These are phyloP conservation scores for Drosophila truncata DNA, from an alignment of 1,140 invertebrate species.

Conservation along the genomic window DNA sequence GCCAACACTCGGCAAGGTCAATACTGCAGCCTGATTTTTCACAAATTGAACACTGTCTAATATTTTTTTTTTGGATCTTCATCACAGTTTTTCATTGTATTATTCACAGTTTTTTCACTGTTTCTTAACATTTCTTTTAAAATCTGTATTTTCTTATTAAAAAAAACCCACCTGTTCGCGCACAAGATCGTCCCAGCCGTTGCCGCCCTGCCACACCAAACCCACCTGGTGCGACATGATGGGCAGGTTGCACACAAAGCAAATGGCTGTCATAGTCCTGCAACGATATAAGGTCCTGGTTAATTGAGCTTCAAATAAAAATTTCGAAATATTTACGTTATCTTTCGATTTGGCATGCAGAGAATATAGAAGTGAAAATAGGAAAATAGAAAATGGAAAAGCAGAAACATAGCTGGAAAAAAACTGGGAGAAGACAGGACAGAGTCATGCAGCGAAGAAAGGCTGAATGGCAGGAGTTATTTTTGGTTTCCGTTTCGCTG, in stretches of 20 bases:
- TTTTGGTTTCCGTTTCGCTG: conserved; percentile 30
- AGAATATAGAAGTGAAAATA: not conserved
- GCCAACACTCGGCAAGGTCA: not conserved
- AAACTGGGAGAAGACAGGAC: conserved; percentile 6
- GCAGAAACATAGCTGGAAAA: not conserved
- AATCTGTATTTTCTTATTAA: not conserved
- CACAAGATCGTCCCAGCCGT: conserved; percentile 96
- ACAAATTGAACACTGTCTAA: not conserved
- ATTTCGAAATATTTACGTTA: not conserved
- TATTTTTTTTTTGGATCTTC: too few relatives aligned
- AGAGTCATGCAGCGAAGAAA: conserved; percentile 29
- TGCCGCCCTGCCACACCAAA: conserved; percentile 95
- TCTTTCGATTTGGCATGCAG: conserved; percentile 1
- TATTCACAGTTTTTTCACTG: not conserved
- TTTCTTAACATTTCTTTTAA: not conserved
- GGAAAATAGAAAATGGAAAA: not conserved
- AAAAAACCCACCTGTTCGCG: conserved; percentile 88
- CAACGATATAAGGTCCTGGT: conserved; percentile 62
- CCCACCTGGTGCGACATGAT: conserved; percentile 97
- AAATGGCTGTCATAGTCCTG: conserved; percentile 97
- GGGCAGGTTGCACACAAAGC: conserved; percentile 97
- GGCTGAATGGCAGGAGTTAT: conserved; percentile 32
- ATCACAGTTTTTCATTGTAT: not conserved
- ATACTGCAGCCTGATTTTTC: not conserved
- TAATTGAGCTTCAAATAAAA: not conserved